Evolutionary conservation across 1,140 invertebrate genomes (phyloP), one percentile per base, ranked within the genome.

Genomic region (Battus philenor): DNA sequence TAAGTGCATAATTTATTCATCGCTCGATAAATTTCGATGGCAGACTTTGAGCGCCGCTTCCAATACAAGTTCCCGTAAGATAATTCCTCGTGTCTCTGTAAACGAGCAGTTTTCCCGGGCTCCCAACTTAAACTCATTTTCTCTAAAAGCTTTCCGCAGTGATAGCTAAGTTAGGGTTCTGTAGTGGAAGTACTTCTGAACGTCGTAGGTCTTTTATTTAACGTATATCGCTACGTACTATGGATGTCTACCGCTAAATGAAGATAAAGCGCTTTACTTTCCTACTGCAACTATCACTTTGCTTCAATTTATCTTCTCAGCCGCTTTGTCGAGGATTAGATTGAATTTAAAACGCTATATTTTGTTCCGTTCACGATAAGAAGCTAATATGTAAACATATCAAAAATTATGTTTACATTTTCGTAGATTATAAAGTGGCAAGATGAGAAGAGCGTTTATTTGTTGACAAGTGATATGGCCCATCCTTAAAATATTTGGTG

Each of bases 91-190:
- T 39, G 36, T 15, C 33, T 34, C 36, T 10, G 26, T 39, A 39
- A 39, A 27, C 11, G 36, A 26, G 36, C 36, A 39, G 20, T 39
- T 39, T 26, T 39, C 36, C 27, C 36, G 36, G 36, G 36, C 13
- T 39, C 22, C 11, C 22, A 39, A 39, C 36, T 39, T 39, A 39
- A 39, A 39, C 22, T 39, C 36, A 39, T 39, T 39, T 39, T 39
- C 36, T 39, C 36, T 39, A 39, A 39, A 39, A 39, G 36, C 36
- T 39, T 39, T 39, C 22, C 36, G 36, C 36, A 26, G 36, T 39
- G 36, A 39, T 39, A 39, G 36, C 36, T 39, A 39, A 39, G 36
- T 39, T 39, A 39, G 22, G 36, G 22, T 5, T 24, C 20, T 13
- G 22, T 16, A 39, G 34, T 12, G 7, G 20, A 26, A 39, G 36